These are phyloP conservation scores for Dasyprocta punctata DNA, from an alignment of 2,113 vertebrate genomes.

Conservation along the genomic window DNA sequence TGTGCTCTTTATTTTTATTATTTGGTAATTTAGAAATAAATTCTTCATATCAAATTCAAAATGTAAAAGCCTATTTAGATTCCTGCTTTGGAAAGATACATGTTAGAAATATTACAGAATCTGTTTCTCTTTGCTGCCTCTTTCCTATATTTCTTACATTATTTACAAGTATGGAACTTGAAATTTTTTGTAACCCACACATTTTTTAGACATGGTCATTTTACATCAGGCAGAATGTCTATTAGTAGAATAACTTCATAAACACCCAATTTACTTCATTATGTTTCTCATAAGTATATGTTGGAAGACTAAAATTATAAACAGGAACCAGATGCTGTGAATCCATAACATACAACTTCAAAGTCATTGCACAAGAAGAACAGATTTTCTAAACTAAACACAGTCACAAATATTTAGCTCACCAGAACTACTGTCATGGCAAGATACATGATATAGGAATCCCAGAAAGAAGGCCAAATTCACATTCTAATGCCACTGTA, in stretches of 20 bases:
- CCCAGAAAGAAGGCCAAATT: background rate
- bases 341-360: conserved; percentile 22
- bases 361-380: conserved; percentile 48
- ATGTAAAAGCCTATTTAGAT: background rate
- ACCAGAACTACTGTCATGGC: conserved; percentile 9
- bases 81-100: background rate
- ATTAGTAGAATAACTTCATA: conserved; percentile 55
- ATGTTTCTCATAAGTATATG: conserved; percentile 53
- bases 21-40: conserved; percentile 22
- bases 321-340: conserved; percentile 72
- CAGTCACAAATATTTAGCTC: conserved; percentile 63
- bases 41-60: background rate
- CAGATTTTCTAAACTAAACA: conserved; percentile 62
- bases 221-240: background rate
- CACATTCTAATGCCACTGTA: background rate
- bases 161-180: background rate
- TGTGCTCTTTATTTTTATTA: background rate
- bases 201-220: background rate
- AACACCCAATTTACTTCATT: conserved; percentile 50
- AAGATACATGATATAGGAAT: conserved; percentile 49
- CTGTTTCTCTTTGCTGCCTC: background rate
- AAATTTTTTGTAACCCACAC: conserved; percentile 43
- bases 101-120: background rate
- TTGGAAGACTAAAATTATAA: conserved; percentile 66
- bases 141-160: conserved; percentile 24